Evolutionary conservation across 2,888 invertebrate species (phyloP).

Genomic region (Drosophila nigricruria): DNA sequence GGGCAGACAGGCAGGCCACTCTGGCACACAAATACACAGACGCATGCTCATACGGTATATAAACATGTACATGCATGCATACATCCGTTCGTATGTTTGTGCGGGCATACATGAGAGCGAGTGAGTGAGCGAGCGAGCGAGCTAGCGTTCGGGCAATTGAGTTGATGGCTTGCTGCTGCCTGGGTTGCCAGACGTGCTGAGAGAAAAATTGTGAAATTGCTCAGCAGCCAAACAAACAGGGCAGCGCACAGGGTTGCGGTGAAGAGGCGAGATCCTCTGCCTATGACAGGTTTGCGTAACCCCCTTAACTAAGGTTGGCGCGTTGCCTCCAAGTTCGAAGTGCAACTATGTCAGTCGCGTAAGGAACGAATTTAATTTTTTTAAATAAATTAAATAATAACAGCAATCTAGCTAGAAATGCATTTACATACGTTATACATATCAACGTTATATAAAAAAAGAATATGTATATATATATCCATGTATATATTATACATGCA

Average conservation of each 20-base stretch:
- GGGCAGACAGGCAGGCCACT: slow-evolving; percentile 59
- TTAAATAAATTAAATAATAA: neutral
- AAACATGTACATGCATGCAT: slow-evolving; percentile 35
- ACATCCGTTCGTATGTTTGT: slow-evolving; percentile 51
- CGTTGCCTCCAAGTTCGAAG: slow-evolving; percentile 46
- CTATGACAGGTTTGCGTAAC: slow-evolving; percentile 56
- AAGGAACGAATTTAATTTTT: neutral
- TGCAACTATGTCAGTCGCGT: slow-evolving; percentile 8
- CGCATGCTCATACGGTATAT: slow-evolving; percentile 34
- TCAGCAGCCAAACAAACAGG: slow-evolving; percentile 8
- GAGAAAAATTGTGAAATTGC: slow-evolving; percentile 51
- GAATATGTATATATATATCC: neutral
- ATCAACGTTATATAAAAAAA: neutral
- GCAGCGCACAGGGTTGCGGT: slow-evolving; percentile 49
- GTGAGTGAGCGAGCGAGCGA: slow-evolving; percentile 9
- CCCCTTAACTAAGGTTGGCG: slow-evolving; percentile 52
- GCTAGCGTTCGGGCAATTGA: slow-evolving; percentile 32
- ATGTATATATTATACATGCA: neutral
- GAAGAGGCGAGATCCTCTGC: slow-evolving; percentile 38
- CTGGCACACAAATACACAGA: slow-evolving; percentile 39
- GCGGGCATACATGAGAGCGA: slow-evolving; percentile 10
- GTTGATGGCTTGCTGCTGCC: slow-evolving; percentile 20
- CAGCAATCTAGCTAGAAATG: no score
- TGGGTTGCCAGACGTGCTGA: slow-evolving; percentile 55
- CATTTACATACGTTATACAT: neutral